Evolutionary conservation across 2,888 invertebrate genomes (phyloP), one percentile per base, ranked within the genome.

Genomic region (Nemoura dubitans): DNA sequence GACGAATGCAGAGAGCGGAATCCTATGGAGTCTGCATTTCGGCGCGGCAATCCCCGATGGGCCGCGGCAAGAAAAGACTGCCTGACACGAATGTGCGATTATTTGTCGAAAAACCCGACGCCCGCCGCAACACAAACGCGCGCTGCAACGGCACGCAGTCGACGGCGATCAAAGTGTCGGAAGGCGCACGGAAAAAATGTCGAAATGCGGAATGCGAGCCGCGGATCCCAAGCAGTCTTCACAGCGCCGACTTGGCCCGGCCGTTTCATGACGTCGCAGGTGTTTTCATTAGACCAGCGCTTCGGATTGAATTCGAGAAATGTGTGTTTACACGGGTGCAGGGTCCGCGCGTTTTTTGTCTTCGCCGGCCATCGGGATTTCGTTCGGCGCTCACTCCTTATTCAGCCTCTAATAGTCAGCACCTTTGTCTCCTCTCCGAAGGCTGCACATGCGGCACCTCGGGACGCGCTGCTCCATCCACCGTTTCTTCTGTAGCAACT

Each of bases 71-170:
- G 59, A 59, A 21, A 21, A 59, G 59, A 14, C 21, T 5, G 29
- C 81, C 1, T 21, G 81, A 81, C 81, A 30, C 81, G 81, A 81
- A 81, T 81, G 81, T n/a, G 81, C 30, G 81, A 81, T 28, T 25
- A 81, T 81, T 81, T 81, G 30, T 7, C n/a, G 29, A 78, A 81
- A 81, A 81, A 7, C 0, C 81, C 7, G 21, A 29, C 81, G 28
- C 81, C 3, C 59, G 21, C 6, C 36, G 10, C 36, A 36, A n/a
- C 36, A 36, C 36, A 10, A 10, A 36, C n/a, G n/a, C n/a, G n/a
- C n/a, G n/a, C n/a, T n/a, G n/a, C n/a, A n/a, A n/a, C n/a, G 36
- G 36, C 36, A 36, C 5, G 36, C 36, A 36, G 36, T 3, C 36
- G 21, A 59, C 81, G 81, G 81, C 81, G 81, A 81, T n/a, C 28